A percentile compares a stretch with the other conserved stretches of the same genome.
Evolutionary conservation across 1,140 invertebrate species (phyloP).

Genomic region (Philopotamus ludificatus): DNA sequence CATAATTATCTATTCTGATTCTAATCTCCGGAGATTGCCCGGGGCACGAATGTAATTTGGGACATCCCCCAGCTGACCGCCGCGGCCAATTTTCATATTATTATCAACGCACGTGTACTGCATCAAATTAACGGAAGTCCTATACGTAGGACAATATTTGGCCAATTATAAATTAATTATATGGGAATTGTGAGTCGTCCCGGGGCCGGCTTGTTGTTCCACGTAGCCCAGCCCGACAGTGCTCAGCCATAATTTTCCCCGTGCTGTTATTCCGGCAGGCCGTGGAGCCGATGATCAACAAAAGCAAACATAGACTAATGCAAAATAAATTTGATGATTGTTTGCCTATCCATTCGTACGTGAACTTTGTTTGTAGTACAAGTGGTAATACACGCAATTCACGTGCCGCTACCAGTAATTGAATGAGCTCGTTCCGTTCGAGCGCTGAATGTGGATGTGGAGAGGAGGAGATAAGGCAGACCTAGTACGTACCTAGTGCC

Average conservation of each 20-base stretch:
- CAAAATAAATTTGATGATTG: conserved; percentile 10
- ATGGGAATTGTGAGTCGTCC: background rate
- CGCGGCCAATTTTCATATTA: no score
- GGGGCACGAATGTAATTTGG: no score
- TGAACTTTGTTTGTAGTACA: conserved; percentile 6
- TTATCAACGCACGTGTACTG: no score
- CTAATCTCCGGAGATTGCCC: no score
- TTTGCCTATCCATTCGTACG: conserved; percentile 10
- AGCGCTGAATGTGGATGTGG: background rate
- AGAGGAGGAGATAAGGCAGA: conserved; percentile 1
- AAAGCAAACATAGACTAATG: conserved; percentile 9
- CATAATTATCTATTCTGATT: no score
- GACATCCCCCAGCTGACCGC: no score
- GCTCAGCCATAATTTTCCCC: background rate
- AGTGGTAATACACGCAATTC: conserved; percentile 11
- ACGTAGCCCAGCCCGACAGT: background rate
- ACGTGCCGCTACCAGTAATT: conserved; percentile 3
- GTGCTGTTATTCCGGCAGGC: background rate
- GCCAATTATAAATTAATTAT: conserved; percentile 8
- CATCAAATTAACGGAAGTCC: background rate
- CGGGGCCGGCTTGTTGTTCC: background rate
- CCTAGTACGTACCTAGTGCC: no score
- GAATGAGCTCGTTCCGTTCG: conserved; percentile 1
- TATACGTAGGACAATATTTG: background rate
- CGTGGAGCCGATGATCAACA: conserved; percentile 6